phyloP scores from a whole-genome alignment of 2,797 vertebrate species.

The Delichon dasypus region DNA sequence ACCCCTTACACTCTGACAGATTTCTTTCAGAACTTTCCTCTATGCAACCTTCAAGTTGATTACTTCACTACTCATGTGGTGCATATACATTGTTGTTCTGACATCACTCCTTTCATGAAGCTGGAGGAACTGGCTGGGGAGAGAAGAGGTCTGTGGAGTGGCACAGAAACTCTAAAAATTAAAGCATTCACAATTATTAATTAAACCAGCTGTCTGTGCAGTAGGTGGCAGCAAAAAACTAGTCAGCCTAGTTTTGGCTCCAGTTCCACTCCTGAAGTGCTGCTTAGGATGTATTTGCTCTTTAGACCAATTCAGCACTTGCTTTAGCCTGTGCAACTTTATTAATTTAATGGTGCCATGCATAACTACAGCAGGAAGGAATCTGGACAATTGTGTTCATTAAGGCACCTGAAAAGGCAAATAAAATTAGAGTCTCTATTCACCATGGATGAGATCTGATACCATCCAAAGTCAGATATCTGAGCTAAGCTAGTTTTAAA shows the following conservation, averaged over 20 bases:
- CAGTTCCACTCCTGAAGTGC: background rate
- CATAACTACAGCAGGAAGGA: background rate
- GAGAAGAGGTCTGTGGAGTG: background rate
- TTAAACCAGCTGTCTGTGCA: background rate
- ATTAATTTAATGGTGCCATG: background rate
- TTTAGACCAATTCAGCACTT: background rate
- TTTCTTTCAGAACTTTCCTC: background rate
- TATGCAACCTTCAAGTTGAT: background rate
- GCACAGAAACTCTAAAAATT: background rate
- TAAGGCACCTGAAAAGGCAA: background rate
- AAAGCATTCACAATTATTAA: background rate
- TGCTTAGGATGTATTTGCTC: background rate
- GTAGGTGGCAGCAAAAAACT: conserved; percentile 60
- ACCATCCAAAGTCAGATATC: background rate
- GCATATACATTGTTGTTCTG: background rate
- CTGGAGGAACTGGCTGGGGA: background rate
- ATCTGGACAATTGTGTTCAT: background rate
- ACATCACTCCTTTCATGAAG: background rate
- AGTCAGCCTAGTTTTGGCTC: background rate
- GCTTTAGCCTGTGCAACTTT: background rate
- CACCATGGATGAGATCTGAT: background rate
- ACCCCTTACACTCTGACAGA: background rate
- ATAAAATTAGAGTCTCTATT: background rate
- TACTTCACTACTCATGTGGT: background rate
- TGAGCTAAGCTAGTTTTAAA: background rate